Evolutionary conservation across 1,140 invertebrate species (phyloP).

Genomic region (Drosophila repletoides): DNA sequence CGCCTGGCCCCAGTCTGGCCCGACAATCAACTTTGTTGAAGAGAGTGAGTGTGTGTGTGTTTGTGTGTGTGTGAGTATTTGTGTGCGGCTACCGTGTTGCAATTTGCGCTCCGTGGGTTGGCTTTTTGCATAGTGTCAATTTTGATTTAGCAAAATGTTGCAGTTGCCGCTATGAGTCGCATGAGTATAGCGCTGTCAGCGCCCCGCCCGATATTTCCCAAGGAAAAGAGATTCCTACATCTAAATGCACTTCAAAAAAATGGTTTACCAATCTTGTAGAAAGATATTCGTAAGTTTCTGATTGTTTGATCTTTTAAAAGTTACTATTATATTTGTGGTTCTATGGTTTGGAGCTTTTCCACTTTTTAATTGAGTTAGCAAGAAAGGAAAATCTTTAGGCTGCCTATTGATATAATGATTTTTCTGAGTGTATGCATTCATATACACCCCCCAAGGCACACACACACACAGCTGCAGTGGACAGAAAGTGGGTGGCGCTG

Average conservation of each 20-base stretch:
- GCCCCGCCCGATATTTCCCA: constrained; percentile 61
- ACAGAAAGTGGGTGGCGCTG: constrained; percentile 72
- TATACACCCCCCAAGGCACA: not conserved
- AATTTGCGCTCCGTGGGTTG: constrained; percentile 65
- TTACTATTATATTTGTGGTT: too few relatives aligned
- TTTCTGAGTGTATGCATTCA: not conserved
- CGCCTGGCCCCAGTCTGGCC: constrained; percentile 65
- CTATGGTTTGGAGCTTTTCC: too few relatives aligned
- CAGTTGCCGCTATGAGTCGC: constrained; percentile 27
- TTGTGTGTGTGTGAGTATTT: constrained; percentile 5
- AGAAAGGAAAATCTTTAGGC: too few relatives aligned
- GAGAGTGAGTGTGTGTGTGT: constrained; percentile 6
- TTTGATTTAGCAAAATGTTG: constrained; percentile 74
- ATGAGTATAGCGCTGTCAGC: constrained; percentile 50
- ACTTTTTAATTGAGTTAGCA: too few relatives aligned
- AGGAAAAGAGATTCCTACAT: constrained; percentile 49
- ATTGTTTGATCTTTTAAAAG: too few relatives aligned
- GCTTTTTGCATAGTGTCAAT: constrained; percentile 77
- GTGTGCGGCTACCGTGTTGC: constrained; percentile 62
- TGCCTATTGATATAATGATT: too few relatives aligned
- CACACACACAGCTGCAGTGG: constrained; percentile 19
- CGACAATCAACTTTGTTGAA: constrained; percentile 25
- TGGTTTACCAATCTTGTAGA: too few relatives aligned
- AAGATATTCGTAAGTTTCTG: too few relatives aligned
- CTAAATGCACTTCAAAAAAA: too few relatives aligned